A percentile compares a stretch with the other conserved stretches of the same genome.
These are phyloP conservation scores for Bombus pyrosoma DNA, from an alignment of 1,140 invertebrate genomes.

Conservation along the genomic window DNA sequence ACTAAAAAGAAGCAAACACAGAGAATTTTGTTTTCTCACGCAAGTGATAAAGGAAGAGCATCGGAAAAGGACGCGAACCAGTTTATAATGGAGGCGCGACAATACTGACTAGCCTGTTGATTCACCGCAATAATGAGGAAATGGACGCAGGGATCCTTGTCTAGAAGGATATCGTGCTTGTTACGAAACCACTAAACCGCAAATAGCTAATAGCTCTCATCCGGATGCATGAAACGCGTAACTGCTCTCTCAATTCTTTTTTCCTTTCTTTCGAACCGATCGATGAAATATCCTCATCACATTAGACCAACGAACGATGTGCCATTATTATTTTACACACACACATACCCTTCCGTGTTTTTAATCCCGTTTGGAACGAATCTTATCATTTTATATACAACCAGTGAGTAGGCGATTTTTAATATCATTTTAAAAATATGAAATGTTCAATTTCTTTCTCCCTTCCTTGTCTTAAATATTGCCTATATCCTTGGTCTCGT, in stretches of 20 bases:
- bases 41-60: slow-evolving; percentile 15
- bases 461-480: too few species aligned
- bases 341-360: too few species aligned
- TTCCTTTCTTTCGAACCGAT: slow-evolving; percentile 2
- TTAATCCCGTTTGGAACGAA: too few species aligned
- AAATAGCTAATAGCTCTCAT: slow-evolving; percentile 61
- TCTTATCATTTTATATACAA: too few species aligned
- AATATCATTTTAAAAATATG: too few species aligned
- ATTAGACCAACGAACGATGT: background rate
- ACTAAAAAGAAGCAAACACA: background rate
- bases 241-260: background rate
- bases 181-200: slow-evolving; percentile 67
- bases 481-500: too few species aligned
- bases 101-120: slow-evolving; percentile 52
- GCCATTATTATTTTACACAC: too few species aligned
- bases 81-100: slow-evolving; percentile 29
- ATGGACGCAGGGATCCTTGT: slow-evolving; percentile 51
- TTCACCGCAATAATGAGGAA: slow-evolving; percentile 69
- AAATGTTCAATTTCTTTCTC: too few species aligned
- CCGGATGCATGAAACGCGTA: slow-evolving; percentile 31
- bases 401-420: too few species aligned
- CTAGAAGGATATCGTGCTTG: slow-evolving; percentile 60
- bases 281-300: slow-evolving; percentile 6
- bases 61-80: slow-evolving; percentile 29
- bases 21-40: background rate